These are phyloP conservation scores for Astropecten irregularis DNA, from an alignment of 53 echinoderm and acorn worm species.

Conservation along the genomic window DNA sequence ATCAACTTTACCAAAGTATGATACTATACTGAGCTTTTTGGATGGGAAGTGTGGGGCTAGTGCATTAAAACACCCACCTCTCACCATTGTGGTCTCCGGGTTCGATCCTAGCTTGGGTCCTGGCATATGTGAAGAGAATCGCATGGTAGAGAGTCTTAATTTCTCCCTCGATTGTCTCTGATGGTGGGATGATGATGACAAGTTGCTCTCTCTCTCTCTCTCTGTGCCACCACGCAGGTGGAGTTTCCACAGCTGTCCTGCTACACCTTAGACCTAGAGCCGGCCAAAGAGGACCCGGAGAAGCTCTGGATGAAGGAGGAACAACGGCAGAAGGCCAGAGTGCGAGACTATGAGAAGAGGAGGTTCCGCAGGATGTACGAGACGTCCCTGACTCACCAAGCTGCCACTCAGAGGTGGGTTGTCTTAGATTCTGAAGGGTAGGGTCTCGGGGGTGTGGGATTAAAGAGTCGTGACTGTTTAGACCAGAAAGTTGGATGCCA, in stretches of 20 bases:
- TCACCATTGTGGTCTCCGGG: too few relatives aligned
- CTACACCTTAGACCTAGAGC: constrained; percentile 79
- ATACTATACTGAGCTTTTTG: too few relatives aligned
- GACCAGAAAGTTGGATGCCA: too few relatives aligned
- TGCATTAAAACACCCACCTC: too few relatives aligned
- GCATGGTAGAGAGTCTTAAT: too few relatives aligned
- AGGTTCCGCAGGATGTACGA: constrained; percentile 85
- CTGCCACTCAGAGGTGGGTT: constrained; percentile 79
- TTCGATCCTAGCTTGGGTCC: too few relatives aligned
- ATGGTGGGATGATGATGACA: neutral
- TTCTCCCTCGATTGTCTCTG: too few relatives aligned
- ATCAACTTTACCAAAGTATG: too few relatives aligned
- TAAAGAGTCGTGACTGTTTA: too few relatives aligned
- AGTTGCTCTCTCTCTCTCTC: neutral
- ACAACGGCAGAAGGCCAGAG: constrained; percentile 56
- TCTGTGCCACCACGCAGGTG: constrained; percentile 48
- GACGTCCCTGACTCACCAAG: constrained; percentile 80
- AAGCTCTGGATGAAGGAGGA: constrained; percentile 68
- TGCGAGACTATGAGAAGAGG: constrained; percentile 62
- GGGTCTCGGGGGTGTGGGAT: too few relatives aligned
- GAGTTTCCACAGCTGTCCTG: constrained; percentile 84
- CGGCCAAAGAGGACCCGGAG: constrained; percentile 87
- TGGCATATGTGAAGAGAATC: too few relatives aligned
- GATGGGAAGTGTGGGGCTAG: too few relatives aligned
- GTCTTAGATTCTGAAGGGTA: neutral